Base-by-base conservation (phyloP, 2,113 vertebrate species). In the Mustela lutreola region DNA sequence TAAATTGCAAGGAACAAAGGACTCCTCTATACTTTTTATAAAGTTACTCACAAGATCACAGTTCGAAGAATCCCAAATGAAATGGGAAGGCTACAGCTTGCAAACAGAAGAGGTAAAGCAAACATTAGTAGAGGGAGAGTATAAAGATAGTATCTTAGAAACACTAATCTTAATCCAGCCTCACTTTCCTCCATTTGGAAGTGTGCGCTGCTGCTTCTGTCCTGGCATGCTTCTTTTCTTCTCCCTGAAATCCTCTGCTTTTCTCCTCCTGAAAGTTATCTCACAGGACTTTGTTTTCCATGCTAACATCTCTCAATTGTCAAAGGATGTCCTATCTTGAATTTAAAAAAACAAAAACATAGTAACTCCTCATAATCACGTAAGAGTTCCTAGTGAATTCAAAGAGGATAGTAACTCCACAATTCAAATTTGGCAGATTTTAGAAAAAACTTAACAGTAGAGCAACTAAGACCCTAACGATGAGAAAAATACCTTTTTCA, bases 1-100 rank as follows among this genome's bases (percentile, higher is more conserved):
- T 91, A 89, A 92, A 86, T 78, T 90, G 70, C 80, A 95, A 96
- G 28, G 31, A 87, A 97, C 42, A 87, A 95, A 96, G 75, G 79
- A 89, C 15, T 87, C 71, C 76, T 73, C 80, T 96, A 36, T 83
- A 92, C 14, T 91, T 84, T 84, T 88, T n/a, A 79, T 42, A 89
- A 84, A 94, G 76, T 76, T 90, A 95, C 60, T 78, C 63, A 87
- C 39, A 92, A 92, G 33, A 86, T 78, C 85, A 79, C 71, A 96
- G 21, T 92, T 90, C 21, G 26, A 82, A 93, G 80, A 94, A 87
- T 95, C 53, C 71, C 97, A 88, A 97, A 91, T 50, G 14, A 93
- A 92, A 93, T 48, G 62, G 53, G 53, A 95, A 93, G 60, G 45
- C 60, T 62, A 93, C 36, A 87, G 24, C 14, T 87, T 85, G 11